Conservation (phyloP, 2,797 vertebrate genomes). For the Lagorchestes hirsutus region DNA sequence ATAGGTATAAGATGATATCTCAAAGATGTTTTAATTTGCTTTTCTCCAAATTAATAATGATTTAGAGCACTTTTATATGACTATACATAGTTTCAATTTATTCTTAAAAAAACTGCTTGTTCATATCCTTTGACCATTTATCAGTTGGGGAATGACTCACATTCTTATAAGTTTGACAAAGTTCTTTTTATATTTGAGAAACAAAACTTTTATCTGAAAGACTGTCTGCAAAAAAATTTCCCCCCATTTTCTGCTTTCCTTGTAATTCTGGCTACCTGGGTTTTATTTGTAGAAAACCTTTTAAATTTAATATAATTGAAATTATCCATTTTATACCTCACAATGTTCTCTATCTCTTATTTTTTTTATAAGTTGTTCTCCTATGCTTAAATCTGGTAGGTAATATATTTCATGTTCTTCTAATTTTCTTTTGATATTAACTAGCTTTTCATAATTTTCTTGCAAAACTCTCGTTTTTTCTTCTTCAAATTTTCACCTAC, state of each 20-base stretch:
- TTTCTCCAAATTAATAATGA: neutral
- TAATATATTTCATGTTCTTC: neutral
- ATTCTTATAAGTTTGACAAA: neutral
- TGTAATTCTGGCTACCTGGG: neutral
- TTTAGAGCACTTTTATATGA: neutral
- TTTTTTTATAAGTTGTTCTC: neutral
- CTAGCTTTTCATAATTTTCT: no score
- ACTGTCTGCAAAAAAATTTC: neutral
- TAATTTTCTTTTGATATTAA: no score
- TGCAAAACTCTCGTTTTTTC: no score
- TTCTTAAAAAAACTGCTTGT: neutral
- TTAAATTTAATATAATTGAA: neutral
- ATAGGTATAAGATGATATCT: neutral
- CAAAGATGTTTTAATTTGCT: neutral
- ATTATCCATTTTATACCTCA: neutral
- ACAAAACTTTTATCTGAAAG: neutral
- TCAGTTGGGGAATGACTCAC: neutral
- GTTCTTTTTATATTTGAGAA: neutral
- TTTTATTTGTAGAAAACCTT: neutral
- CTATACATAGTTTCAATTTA: neutral
- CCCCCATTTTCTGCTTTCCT: neutral
- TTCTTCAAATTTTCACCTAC: no score
- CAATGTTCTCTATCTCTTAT: neutral
- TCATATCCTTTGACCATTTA: neutral
- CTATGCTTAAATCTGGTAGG: neutral